phyloP scores from a whole-genome alignment of 2,888 invertebrate species.

The Tinea pellionella region DNA sequence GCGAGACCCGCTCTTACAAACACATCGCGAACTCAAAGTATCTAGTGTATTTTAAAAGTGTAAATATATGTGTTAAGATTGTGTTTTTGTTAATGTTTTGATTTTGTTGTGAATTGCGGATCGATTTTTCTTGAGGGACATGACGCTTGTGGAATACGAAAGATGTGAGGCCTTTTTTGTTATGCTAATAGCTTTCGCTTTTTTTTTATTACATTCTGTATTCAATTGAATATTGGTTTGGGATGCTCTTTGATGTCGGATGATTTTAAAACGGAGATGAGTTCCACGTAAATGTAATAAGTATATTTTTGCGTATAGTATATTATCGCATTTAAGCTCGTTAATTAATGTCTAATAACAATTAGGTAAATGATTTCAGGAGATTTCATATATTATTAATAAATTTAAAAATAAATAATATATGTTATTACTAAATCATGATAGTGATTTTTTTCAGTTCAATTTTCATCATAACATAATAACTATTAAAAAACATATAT shows the following conservation, averaged over 20 bases:
- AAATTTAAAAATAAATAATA: too few relatives aligned
- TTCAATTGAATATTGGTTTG: background rate
- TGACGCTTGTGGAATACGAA: conserved; percentile 37
- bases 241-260: conserved; percentile 2
- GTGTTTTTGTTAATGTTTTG: background rate
- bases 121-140: conserved; percentile 22
- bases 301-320: too few relatives aligned
- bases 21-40: conserved; percentile 1
- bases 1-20: background rate
- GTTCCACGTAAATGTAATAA: too few relatives aligned
- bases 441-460: too few relatives aligned
- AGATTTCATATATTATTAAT: too few relatives aligned
- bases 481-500: too few relatives aligned
- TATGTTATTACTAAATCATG: too few relatives aligned
- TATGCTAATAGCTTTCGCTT: conserved; percentile 31
- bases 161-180: conserved; percentile 41
- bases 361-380: too few relatives aligned
- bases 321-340: too few relatives aligned
- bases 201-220: conserved; percentile 19
- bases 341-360: too few relatives aligned
- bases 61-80: background rate
- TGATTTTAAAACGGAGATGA: background rate
- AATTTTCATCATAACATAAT: too few relatives aligned
- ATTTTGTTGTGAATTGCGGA: background rate
- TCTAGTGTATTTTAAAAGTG: background rate